Percentiles rank a stretch among this genome's conserved stretches.
Evolutionary conservation across 2,888 invertebrate species (phyloP).

Genomic region (Philhelius pedissequus): DNA sequence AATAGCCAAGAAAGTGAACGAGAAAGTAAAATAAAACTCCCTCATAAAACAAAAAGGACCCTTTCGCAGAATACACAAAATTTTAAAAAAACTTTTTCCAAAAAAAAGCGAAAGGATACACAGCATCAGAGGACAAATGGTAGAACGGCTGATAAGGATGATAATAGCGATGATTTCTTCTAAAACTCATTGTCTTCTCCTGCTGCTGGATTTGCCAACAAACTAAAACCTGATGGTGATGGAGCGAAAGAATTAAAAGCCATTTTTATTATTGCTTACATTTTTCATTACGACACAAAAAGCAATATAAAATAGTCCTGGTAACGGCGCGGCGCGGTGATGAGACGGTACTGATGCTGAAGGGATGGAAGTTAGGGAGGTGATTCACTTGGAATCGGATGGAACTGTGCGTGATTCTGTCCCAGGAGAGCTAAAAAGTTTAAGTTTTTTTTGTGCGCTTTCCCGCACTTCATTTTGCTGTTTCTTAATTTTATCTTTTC

Average conservation of each 20-base stretch:
- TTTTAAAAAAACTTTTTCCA: background rate
- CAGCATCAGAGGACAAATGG: background rate
- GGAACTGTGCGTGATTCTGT: background rate
- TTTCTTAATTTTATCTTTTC: conserved; percentile 30
- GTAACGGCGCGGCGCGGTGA: background rate
- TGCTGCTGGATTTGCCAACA: background rate
- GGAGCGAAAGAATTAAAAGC: conserved; percentile 42
- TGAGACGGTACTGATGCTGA: background rate
- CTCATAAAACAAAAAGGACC: conserved; percentile 39
- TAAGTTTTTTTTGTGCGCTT: background rate
- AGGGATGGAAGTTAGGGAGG: background rate
- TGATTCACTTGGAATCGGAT: background rate
- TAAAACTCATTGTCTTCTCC: background rate
- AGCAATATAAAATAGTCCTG: conserved; percentile 17
- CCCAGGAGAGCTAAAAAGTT: background rate
- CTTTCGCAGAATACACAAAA: conserved; percentile 16
- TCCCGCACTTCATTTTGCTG: background rate
- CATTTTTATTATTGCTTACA: conserved; percentile 56
- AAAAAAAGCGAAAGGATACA: conserved; percentile 19
- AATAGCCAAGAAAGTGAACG: background rate
- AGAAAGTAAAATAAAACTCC: conserved; percentile 17
- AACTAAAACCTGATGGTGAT: conserved; percentile 4
- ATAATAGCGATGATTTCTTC: conserved; percentile 5
- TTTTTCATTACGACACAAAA: conserved; percentile 43
- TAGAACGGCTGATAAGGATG: background rate